Conservation (phyloP, 2,113 vertebrate species). For the Aptenodytes patagonicus region DNA sequence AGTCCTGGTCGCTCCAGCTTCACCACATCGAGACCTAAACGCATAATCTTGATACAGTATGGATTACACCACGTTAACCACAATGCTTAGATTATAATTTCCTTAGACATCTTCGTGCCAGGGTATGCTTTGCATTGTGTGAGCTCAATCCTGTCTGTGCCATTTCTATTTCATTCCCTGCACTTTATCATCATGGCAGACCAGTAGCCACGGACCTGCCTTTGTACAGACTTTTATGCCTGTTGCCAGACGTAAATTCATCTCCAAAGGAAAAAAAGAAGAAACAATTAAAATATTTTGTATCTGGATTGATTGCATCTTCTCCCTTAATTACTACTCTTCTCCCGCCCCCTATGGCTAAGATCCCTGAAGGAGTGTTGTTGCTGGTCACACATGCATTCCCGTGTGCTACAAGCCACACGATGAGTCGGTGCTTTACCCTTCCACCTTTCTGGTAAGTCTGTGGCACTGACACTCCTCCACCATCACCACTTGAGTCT, state of each 20-base stretch:
- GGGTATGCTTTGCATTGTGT: not conserved
- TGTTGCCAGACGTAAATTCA: not conserved
- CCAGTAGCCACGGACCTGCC: not conserved
- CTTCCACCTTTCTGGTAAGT: not conserved
- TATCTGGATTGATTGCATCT: not conserved
- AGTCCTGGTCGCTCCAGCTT: not conserved
- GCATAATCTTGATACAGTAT: not conserved
- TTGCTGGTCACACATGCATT: not conserved
- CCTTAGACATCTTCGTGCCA: not conserved
- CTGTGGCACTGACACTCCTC: not conserved
- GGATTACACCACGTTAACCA: not conserved
- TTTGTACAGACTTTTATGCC: not conserved
- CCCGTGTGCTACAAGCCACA: not conserved
- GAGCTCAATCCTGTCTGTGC: not conserved
- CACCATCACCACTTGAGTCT: rapidly evolving
- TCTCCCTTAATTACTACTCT: not conserved
- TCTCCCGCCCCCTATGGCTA: not conserved
- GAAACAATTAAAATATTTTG: not conserved
- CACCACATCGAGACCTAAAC: not conserved
- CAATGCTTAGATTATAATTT: not conserved
- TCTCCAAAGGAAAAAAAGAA: not conserved
- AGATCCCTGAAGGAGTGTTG: not conserved
- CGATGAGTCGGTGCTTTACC: not conserved
- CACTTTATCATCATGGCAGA: rapidly evolving
- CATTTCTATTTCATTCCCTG: not conserved